A percentile compares a stretch with the other conserved stretches of the same genome.
Conservation (phyloP, 2,113 vertebrate species). For the Formicarius rufipectus region DNA sequence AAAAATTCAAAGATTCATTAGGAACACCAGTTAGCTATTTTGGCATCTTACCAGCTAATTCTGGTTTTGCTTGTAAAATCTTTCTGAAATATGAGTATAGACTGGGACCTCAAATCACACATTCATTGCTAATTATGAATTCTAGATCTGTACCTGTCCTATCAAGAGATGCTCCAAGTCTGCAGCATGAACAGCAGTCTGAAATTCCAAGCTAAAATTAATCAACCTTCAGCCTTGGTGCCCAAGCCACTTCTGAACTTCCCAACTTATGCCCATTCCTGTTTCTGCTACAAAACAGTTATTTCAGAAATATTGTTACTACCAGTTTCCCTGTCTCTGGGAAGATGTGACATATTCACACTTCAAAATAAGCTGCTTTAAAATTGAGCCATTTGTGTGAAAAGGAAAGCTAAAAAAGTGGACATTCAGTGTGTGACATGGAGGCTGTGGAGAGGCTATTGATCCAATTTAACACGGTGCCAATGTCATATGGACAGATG, state of each 20-base stretch:
- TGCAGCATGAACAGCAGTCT: background rate
- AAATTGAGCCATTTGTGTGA: background rate
- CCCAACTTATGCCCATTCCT: background rate
- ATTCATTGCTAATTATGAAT: fast-evolving
- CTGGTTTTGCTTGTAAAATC: background rate
- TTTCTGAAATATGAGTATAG: background rate
- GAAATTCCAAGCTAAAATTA: background rate
- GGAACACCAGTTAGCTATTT: background rate
- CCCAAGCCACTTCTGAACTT: background rate
- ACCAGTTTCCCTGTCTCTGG: background rate
- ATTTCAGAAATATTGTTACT: background rate
- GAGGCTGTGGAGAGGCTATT: background rate
- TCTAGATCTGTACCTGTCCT: background rate
- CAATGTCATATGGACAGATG: background rate
- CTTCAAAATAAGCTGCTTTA: background rate
- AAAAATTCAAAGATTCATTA: background rate
- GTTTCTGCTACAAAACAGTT: background rate
- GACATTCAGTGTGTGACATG: background rate
- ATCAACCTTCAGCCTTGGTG: background rate
- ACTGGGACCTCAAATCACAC: fast-evolving
- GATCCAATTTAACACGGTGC: background rate
- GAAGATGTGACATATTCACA: background rate
- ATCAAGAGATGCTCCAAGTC: background rate
- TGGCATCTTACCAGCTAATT: background rate
- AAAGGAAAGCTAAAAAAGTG: background rate